Evolutionary conservation across 2,113 vertebrate species (phyloP).

Genomic region (Hypomesus transpacificus): DNA sequence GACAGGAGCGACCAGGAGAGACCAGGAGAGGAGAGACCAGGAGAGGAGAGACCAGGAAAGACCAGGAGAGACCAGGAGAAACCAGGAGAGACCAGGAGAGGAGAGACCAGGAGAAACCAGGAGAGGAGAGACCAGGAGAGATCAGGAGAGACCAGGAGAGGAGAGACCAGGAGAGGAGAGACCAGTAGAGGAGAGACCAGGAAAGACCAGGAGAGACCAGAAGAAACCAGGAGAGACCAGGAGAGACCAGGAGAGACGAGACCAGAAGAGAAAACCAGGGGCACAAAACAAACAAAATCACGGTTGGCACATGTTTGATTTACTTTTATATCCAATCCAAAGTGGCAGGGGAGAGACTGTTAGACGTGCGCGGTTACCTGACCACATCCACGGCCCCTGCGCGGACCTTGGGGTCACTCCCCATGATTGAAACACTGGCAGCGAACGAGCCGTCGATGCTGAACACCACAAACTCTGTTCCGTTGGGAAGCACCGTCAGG

Average conservation of each 20-base stretch:
- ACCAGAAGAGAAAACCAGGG: not conserved
- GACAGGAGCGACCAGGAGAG: too few relatives aligned
- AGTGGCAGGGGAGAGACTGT: not conserved
- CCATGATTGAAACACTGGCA: conserved; percentile 98
- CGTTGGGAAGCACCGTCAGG: conserved; percentile 87
- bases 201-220: too few relatives aligned
- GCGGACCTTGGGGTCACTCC: conserved; percentile 96
- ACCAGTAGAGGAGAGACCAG: not conserved
- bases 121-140: too few relatives aligned
- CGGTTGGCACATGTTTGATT: not conserved
- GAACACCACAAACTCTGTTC: conserved; percentile 96
- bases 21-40: too few relatives aligned
- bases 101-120: too few relatives aligned
- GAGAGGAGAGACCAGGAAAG: not conserved
- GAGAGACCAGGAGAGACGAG: not conserved
- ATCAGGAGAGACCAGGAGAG: too few relatives aligned
- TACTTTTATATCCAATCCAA: not conserved
- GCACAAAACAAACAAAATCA: conserved; percentile 1
- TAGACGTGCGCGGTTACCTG: conserved; percentile 71
- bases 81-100: not conserved
- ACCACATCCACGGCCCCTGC: conserved; percentile 96
- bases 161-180: not conserved
- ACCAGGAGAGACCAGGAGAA: not conserved
- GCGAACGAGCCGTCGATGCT: conserved; percentile 98
- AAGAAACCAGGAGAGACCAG: not conserved